Base-by-base conservation (phyloP, 1,140 invertebrate species). In the Heterodera schachtii region DNA sequence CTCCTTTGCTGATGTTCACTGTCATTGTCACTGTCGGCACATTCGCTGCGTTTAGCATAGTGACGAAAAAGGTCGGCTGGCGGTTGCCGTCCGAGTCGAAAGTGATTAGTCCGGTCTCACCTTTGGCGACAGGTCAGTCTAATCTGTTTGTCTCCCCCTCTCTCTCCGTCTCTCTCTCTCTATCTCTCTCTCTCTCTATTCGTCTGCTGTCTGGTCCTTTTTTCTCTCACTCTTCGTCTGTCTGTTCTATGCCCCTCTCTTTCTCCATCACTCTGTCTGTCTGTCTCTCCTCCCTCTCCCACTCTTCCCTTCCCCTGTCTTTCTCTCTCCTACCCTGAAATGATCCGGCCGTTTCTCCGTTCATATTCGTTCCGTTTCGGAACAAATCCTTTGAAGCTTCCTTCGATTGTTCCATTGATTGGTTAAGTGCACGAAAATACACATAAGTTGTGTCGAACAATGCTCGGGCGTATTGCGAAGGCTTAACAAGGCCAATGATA, bases 51-150 rank as follows among this genome's bases (percentile, higher is more conserved):
- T 81, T 70, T 31, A 85, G 75, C 4, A 46, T 76, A 2, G 78
- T 77, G 2, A 83, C 79, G 52, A 73, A 80, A 66, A 85, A 86
- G 52, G 81, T 70, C n/a, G 84, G 84, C 41, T 77, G 74, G 69
- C 84, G 60, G 11, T 84, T 85, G 3, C 84, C 84, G 69, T 80
- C 80, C 70, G 82, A 31, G 57, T 79, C 75, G 21, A 86, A 79
- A 6, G 43, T 73, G 41, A 85, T 80, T 31, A 4, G 43, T 4
- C 84, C 84, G 7, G 84, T 86, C 49, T 83, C 81, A 8, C 84
- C 84, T 84, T 78, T 78, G 43, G 5, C 21, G 64, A 41, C 4
- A 70, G 8, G 1, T 70, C 9, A n/a, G n/a, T 31, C 31, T 16
- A 41, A 71, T 52, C 49, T 52, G 0, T 52, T 11, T 52, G 6